Base-by-base conservation (phyloP, 2,113 vertebrate genomes). In the Coptodon rendalli region DNA sequence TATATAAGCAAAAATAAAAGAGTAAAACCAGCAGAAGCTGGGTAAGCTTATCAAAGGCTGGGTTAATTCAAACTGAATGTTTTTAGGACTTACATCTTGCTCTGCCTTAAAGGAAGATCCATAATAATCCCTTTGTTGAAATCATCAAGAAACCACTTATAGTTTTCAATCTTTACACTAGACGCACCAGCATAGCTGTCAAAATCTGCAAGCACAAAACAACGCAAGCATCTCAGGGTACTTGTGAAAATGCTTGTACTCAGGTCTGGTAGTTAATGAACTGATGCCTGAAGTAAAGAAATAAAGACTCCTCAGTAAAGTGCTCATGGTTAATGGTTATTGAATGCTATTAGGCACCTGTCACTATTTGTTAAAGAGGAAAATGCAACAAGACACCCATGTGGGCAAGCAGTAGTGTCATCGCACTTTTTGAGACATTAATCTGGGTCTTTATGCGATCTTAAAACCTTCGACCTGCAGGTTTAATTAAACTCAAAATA, bases 401-500 rank as follows among this genome's bases (percentile, higher is more conserved):
- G 3, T 38, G 45, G 17, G 6, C n/a, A 6, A 3, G 43, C 61
- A 52, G 73, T 56, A 31, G 54, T 76, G 34, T 31, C 54, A 27
- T 57, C n/a, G 17, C 93, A 95, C 96, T 97, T 97, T 97, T 96
- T 96, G 94, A 97, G 96, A 96, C 95, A 96, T 97, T 97, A 97
- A 97, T 96, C 95, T 96, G 97, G 95, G 97, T 82, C 97, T 96
- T 97, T 96, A 97, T 96, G 97, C 97, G 95, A 97, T 97, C 97
- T 96, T 97, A 96, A 97, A 97, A 98, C 97, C 97, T 97, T 97
- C 97, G 97, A 98, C 97, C 97, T 97, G 96, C 97, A 98, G 97
- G 97, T 97, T 98, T 98, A 98, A 98, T 98, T 98, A 98, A 98
- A 98, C 96, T 97, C 97, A 97, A 97, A 98, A 98, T 97, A 97